Evolutionary conservation across 1,140 invertebrate species (phyloP).

Genomic region (Sipha flava): DNA sequence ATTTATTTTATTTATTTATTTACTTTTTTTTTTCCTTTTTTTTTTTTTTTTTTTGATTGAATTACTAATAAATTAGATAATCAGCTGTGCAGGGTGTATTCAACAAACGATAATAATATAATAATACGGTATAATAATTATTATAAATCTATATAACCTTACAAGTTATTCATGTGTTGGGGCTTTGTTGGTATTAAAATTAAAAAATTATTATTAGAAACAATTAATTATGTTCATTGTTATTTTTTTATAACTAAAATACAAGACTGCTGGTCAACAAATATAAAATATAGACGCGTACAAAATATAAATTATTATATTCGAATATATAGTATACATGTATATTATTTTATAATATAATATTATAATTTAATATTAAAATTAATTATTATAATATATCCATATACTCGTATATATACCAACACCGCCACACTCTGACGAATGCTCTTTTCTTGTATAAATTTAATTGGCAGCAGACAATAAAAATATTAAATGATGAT

Average conservation of each 20-base stretch:
- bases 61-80: slow-evolving; percentile 11
- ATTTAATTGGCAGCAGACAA: slow-evolving; percentile 16
- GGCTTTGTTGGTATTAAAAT: background rate
- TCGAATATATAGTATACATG: background rate
- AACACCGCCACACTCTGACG: background rate
- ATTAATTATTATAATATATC: background rate
- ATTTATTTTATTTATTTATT: background rate
- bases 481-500: slow-evolving; percentile 12
- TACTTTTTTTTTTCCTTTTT: background rate
- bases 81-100: slow-evolving; percentile 21
- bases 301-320: background rate
- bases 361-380: background rate
- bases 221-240: background rate
- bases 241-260: background rate
- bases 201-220: background rate
- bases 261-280: slow-evolving; percentile 1
- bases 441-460: slow-evolving; percentile 11
- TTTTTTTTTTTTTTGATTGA: background rate
- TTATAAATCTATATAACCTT: background rate
- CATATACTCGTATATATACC: too few relatives aligned
- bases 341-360: background rate
- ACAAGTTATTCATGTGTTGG: background rate
- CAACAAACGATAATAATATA: slow-evolving; percentile 17
- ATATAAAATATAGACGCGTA: background rate
- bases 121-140: background rate